A percentile compares a stretch with the other conserved stretches of the same genome.
These are phyloP conservation scores for Rhineura floridana DNA, from an alignment of 2,113 vertebrate species.

Conservation along the genomic window DNA sequence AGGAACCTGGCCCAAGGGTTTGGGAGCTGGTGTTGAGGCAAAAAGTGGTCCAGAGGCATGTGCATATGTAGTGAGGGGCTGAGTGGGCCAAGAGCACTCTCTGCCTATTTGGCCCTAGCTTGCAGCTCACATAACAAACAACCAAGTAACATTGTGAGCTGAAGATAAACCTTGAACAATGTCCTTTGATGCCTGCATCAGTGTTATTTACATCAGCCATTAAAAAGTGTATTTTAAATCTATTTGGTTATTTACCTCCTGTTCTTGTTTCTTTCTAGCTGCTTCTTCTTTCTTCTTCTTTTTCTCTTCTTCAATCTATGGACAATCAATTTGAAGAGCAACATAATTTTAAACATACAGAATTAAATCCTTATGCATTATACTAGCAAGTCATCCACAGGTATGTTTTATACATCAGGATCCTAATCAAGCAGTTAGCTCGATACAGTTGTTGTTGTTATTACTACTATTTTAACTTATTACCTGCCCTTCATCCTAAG, in stretches of 20 bases:
- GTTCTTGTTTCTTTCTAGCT: conserved; percentile 86
- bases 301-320: conserved; percentile 91
- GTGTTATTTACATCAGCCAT: conserved; percentile 4
- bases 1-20: not conserved
- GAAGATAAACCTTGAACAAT: conserved; percentile 23
- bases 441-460: conserved; percentile 49
- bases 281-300: conserved; percentile 91
- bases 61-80: not conserved
- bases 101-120: not conserved
- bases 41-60: not conserved
- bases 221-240: conserved; percentile 18
- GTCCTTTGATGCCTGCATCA: conserved; percentile 16
- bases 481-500: too few species aligned
- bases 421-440: conserved; percentile 37
- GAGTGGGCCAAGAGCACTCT: not conserved
- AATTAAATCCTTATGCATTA: not conserved
- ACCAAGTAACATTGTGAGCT: not conserved
- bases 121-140: conserved; percentile 1
- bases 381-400: conserved; percentile 23
- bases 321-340: conserved; percentile 30
- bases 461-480: too few species aligned
- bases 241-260: conserved; percentile 81
- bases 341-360: conserved; percentile 31
- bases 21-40: not conserved
- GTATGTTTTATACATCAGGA: conserved; percentile 34